phyloP scores from a whole-genome alignment of 2,113 vertebrate species.

The Pituophis catenifer region DNA sequence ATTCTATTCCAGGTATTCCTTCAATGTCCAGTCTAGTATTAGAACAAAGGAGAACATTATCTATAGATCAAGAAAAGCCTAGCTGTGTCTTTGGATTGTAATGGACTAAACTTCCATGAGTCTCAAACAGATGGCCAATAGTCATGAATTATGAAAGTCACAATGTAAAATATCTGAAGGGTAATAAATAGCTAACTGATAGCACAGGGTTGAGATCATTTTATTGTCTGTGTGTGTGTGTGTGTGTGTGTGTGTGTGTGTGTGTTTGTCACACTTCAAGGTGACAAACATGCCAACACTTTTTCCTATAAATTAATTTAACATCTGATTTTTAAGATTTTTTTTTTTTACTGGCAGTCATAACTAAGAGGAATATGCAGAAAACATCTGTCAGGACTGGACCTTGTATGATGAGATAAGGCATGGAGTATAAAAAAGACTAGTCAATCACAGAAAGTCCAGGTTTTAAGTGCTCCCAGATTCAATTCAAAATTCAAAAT shows the following conservation, averaged over 20 bases:
- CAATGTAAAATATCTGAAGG: neutral
- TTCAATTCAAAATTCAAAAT: neutral
- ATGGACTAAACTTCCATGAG: neutral
- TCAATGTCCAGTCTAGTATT: neutral
- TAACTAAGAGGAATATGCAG: neutral
- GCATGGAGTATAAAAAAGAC: neutral
- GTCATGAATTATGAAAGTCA: neutral
- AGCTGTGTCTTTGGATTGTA: neutral
- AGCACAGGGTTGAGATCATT: neutral
- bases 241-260: too few relatives aligned
- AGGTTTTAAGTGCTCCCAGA: neutral
- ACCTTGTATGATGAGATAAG: neutral
- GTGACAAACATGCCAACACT: too few relatives aligned
- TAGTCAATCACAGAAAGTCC: neutral
- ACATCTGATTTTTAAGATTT: neutral
- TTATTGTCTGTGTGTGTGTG: too few relatives aligned
- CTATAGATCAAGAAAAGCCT: neutral
- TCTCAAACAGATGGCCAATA: neutral
- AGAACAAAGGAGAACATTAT: neutral
- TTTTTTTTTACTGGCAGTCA: neutral
- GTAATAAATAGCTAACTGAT: neutral
- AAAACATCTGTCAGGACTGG: neutral
- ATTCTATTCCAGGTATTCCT: neutral
- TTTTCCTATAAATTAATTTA: neutral
- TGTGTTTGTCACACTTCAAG: too few relatives aligned